Evolutionary conservation across 1,140 invertebrate species (phyloP).

Genomic region (Latrodectus geometricus): DNA sequence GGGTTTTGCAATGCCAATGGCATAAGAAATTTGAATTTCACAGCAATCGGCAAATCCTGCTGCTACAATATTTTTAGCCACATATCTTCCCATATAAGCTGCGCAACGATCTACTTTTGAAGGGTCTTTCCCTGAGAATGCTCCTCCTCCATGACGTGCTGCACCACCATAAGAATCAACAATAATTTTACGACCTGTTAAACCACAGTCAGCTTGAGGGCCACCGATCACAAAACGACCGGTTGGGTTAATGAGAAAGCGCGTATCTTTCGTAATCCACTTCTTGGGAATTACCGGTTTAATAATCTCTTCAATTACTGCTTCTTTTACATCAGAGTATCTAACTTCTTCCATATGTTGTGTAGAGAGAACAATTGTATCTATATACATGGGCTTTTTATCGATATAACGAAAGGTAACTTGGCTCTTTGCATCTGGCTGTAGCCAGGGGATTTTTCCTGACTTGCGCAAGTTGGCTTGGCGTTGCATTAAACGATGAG

Average conservation of each 20-base stretch:
- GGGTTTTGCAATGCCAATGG: slow-evolving; percentile 73
- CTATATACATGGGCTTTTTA: no score
- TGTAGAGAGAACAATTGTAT: no score
- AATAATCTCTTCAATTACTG: slow-evolving; percentile 72
- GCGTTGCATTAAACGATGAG: slow-evolving; percentile 71
- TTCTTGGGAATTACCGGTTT: slow-evolving; percentile 71
- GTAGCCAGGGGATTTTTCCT: slow-evolving; percentile 69
- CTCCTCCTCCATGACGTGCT: slow-evolving; percentile 97
- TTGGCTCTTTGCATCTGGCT: no score
- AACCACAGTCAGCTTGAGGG: slow-evolving; percentile 85
- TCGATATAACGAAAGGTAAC: no score
- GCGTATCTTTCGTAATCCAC: slow-evolving; percentile 70
- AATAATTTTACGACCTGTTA: slow-evolving; percentile 97
- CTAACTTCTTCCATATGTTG: slow-evolving; percentile 72
- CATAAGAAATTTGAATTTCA: slow-evolving; percentile 74
- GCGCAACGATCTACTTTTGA: slow-evolving; percentile 97
- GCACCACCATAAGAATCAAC: slow-evolving; percentile 98
- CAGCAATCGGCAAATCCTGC: slow-evolving; percentile 72
- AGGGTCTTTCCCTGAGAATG: slow-evolving; percentile 95
- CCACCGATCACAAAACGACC: slow-evolving; percentile 75
- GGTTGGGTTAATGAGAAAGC: slow-evolving; percentile 75
- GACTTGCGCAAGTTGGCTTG: no score
- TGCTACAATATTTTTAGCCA: slow-evolving; percentile 75
- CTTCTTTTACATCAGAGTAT: slow-evolving; percentile 69
- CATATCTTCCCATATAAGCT: slow-evolving; percentile 89